Conservation (phyloP, 2,888 invertebrate genomes). For the Chaitophorus viminalis region DNA sequence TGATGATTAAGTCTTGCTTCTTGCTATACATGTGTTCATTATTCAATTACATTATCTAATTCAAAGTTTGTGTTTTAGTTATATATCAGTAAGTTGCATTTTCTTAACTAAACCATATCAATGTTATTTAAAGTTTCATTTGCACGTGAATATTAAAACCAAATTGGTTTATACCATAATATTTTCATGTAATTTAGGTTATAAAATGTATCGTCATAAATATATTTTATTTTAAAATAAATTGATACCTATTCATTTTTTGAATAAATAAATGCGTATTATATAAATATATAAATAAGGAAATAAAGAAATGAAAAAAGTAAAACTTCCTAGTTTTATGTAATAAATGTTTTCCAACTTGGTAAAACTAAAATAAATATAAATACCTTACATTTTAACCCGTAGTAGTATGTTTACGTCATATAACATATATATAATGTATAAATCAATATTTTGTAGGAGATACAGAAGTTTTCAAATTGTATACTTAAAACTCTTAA, state of each 20-base stretch:
- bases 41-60: neutral
- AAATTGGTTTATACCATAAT: no score
- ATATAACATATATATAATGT: neutral
- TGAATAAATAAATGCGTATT: no score
- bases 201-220: no score
- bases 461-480: conserved; percentile 13
- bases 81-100: neutral
- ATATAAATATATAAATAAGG: no score
- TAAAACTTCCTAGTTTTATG: no score
- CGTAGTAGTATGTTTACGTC: no score
- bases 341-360: neutral
- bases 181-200: no score
- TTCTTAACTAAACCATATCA: neutral
- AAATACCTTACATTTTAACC: no score
- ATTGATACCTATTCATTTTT: neutral
- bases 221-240: neutral
- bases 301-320: no score
- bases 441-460: no score
- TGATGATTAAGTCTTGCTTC: neutral
- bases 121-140: no score
- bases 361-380: neutral
- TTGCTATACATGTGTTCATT: neutral
- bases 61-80: neutral
- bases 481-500: conserved; percentile 45
- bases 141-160: no score